Base-by-base conservation (phyloP, 2,797 vertebrate genomes). In the Gorsachius magnificus region DNA sequence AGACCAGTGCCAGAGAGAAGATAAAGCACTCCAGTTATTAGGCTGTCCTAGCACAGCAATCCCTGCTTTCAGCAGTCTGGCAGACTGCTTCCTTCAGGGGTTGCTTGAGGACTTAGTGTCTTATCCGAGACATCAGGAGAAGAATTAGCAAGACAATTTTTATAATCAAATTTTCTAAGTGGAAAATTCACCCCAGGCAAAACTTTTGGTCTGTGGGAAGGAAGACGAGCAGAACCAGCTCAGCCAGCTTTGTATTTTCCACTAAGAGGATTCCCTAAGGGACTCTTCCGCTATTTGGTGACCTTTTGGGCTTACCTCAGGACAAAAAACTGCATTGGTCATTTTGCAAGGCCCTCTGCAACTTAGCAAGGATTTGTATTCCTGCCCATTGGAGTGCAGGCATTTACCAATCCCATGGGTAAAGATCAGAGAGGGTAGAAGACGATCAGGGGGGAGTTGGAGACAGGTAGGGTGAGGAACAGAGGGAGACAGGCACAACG, bases 301-400 rank as follows among this genome's bases (percentile, higher is more conserved):
- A 74, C 17, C 14, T 76, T 90, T 70, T 7, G 43, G 68, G 16
- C 56, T 80, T 70, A 16, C 21, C 56, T 81, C 25, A 16, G 10
- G 35, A 64, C 53, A 66, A 82, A 77, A 74, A 60, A 38, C 58
- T 66, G 12, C 2, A 0, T 3, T 43, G 38, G 14, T 41, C 1
- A 1, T 64, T 77, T 83, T 83, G 18, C 68, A 85, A 93, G 35
- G 35, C 6, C 5, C 38, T 45, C 35, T 12, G 8, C 31, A 58
- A 10, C 18, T 83, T 10, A 13, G 46, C 29, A 51, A 72, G 50
- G 20, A 22, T 3, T 11, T 28, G 11, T 19, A 35, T 45, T 77
- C n/a, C 57, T 66, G 33, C 16, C 33, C 41, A 11, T 31, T 13
- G 26, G 13, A 4, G 10, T 17, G 20, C 1, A 65, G 0, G 1